Evolutionary conservation across 1,140 invertebrate genomes (phyloP), one percentile per base, ranked within the genome.

Genomic region (Ruditapes philippinarum): DNA sequence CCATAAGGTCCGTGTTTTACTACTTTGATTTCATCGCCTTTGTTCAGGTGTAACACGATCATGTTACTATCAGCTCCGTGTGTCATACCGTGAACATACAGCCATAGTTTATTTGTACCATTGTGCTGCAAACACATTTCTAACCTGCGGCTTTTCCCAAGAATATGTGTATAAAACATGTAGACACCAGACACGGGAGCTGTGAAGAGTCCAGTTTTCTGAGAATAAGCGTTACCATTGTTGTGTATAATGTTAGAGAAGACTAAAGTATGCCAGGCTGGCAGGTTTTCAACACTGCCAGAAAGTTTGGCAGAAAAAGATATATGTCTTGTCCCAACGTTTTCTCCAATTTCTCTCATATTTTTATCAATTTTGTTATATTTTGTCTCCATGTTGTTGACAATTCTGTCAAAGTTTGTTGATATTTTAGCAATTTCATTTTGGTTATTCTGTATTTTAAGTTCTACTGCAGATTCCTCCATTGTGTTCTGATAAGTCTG

Each of bases 1-100:
- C 78, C 78, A 4, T 22, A 80, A 12, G 78, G 54, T 17, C 78
- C 78, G 60, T 80, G 78, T 60, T 80, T 80, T 5, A 80, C 78
- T n/a, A 80, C 45, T 51, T 57, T 80, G 5, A 57, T 38, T 36
- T 17, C n/a, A 36, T 80, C 51, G 22, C 78, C 49, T 57, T 54
- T 57, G 9, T 17, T 17, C 49, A 80, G 28, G 3, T 54, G 25
- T 38, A 80, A 57, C 38, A 80, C 51, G 1, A 60, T n/a, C 49
- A 80, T 57, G 51, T 80, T 80, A 28, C 78, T 60, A 19, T 49
- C 78, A 25, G 19, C 11, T 5, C 45, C 51, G 36, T 19, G 9
- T 12, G 0, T 11, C 9, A 9, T 5, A 1, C 54, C 49, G 19
- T 49, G 2, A n/a, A 33, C 22, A 57, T 80, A 80, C 0, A 80